These are phyloP conservation scores for Venturia canescens DNA, from an alignment of 1,140 invertebrate species.

Conservation along the genomic window DNA sequence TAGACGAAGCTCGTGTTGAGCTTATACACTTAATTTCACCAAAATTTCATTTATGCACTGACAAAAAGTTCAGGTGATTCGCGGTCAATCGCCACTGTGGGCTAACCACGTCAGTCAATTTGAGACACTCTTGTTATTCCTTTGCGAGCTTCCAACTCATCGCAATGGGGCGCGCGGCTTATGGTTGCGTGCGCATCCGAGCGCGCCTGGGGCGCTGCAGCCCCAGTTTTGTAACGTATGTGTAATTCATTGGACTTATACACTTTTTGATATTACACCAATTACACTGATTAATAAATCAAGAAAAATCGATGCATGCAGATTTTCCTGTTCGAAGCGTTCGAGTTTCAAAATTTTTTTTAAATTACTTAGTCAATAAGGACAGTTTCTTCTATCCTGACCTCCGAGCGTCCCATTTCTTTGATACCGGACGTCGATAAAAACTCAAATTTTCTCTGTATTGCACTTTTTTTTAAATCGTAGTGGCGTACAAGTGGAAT, in stretches of 20 bases:
- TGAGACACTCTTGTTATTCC: constrained; percentile 30
- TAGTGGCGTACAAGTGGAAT: constrained; percentile 38
- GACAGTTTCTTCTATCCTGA: no score
- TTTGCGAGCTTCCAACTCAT: constrained; percentile 61
- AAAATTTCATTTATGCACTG: constrained; percentile 45
- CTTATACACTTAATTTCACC: constrained; percentile 38
- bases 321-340: no score
- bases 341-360: not conserved
- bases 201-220: not conserved
- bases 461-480: not conserved
- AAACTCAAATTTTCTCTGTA: not conserved
- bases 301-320: no score
- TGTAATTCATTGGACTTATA: no score
- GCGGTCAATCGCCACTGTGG: constrained; percentile 59
- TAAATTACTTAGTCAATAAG: no score
- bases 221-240: no score
- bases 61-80: constrained; percentile 40
- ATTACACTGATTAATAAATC: no score
- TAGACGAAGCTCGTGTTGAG: not conserved
- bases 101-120: constrained; percentile 67
- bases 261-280: no score
- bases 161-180: not conserved
- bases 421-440: not conserved
- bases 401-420: not conserved
- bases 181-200: not conserved